A percentile compares a stretch with the other conserved stretches of the same genome.
These are phyloP conservation scores for Ictidomys tridecemlineatus DNA, from an alignment of 2,113 vertebrate genomes.

Conservation along the genomic window DNA sequence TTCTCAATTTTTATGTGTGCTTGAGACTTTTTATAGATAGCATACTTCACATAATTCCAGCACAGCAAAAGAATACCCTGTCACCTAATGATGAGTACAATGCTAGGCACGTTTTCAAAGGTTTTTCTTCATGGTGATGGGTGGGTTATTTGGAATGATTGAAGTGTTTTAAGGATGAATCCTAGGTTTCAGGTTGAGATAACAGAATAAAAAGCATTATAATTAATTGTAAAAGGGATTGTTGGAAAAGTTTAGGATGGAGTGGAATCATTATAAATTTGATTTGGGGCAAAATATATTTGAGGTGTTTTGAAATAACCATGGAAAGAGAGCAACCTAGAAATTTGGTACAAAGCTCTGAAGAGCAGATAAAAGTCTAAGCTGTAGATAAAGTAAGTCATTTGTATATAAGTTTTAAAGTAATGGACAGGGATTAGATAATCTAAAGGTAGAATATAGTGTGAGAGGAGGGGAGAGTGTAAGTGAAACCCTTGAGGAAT, in stretches of 20 bases:
- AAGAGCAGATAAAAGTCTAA: neutral
- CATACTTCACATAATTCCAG: neutral
- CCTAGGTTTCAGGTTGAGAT: neutral
- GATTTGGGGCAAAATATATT: neutral
- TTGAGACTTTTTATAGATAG: neutral
- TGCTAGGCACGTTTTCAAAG: neutral
- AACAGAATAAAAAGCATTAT: neutral
- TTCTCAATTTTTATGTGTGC: neutral
- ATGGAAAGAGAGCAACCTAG: neutral
- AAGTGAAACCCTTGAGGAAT: neutral
- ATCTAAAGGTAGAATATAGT: neutral
- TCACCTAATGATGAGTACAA: neutral
- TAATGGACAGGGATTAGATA: neutral
- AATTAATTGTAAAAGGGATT: neutral
- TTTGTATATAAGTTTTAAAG: neutral
- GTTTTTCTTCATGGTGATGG: neutral
- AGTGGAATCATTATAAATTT: neutral
- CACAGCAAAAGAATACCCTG: neutral
- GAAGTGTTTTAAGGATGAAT: neutral
- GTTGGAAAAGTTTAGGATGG: neutral
- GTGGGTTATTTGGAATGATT: neutral
- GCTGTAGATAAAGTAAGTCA: neutral
- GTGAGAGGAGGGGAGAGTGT: neutral
- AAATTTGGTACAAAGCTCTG: neutral
- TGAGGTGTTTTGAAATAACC: neutral